phyloP scores from a whole-genome alignment of 2,888 invertebrate genomes.

The Bellardia pandia region DNA sequence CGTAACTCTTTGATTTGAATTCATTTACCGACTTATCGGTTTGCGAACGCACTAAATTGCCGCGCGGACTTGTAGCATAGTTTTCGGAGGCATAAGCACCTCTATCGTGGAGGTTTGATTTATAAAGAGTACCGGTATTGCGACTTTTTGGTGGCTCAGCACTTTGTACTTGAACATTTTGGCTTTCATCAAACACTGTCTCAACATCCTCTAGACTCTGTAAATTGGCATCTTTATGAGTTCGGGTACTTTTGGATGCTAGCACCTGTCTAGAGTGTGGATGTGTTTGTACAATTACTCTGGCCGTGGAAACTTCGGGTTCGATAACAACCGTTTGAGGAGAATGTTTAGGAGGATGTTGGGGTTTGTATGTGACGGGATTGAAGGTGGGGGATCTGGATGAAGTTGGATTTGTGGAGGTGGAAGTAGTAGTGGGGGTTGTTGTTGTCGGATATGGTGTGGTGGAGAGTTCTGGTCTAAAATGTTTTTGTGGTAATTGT shows the following conservation, averaged over 20 bases:
- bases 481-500: constrained; percentile 74
- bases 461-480: constrained; percentile 59
- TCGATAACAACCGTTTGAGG: constrained; percentile 63
- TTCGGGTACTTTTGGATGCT: constrained; percentile 27
- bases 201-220: constrained; percentile 75
- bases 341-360: constrained; percentile 16
- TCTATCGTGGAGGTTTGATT: constrained; percentile 69
- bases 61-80: constrained; percentile 75
- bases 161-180: constrained; percentile 78
- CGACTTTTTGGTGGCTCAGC: constrained; percentile 73
- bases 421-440: constrained; percentile 15
- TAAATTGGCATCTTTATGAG: constrained; percentile 71
- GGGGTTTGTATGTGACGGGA: constrained; percentile 25
- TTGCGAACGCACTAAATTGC: constrained; percentile 75
- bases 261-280: constrained; percentile 65
- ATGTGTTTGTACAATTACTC: constrained; percentile 73
- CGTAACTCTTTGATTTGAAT: constrained; percentile 65
- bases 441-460: constrained; percentile 53
- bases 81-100: constrained; percentile 77
- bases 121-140: constrained; percentile 59
- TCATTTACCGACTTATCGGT: constrained; percentile 72
- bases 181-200: constrained; percentile 80
- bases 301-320: constrained; percentile 74
- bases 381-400: constrained; percentile 16
- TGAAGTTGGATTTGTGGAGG: constrained; percentile 50